Evolutionary conservation across 2,888 invertebrate genomes (phyloP), one percentile per base, ranked within the genome.

Genomic region (Noctua pronuba): DNA sequence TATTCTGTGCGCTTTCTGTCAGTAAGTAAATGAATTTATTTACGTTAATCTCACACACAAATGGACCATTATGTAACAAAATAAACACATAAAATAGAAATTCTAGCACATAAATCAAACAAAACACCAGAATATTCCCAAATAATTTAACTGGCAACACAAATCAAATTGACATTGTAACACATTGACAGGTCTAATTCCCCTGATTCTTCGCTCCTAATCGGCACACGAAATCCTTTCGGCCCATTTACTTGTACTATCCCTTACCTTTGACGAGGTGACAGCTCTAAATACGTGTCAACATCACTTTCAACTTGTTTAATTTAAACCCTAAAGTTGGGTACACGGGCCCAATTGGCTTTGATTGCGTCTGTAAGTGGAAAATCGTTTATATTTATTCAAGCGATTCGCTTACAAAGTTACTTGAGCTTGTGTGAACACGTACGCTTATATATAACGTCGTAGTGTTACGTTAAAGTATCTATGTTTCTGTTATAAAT

Each of bases 271-370:
- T 88, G 86, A 87, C 82, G 82, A 85, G 87, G 88, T 86, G 88
- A 83, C 88, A 85, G 83, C 66, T 85, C 80, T 69, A 75, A 87
- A 88, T 84, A 86, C 86, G 88, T 88, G 86, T 84, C 85, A 86
- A 88, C 86, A 86, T 82, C 88, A 86, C 88, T 88, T 88, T 83
- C 86, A 88, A 88, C 86, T 88, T 88, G 81, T 88, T 88, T 88
- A 86, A 88, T 88, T 87, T 88, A 84, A 82, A 86, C 86, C 86
- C 83, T 83, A 84, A 88, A 88, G 82, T 87, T 86, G 75, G 75
- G 66, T 79, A 77, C 80, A 76, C 75, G 75, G 75, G 66, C 77
- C 84, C 85, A 80, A 79, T 88, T 85, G 74, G 83, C 86, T 88
- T 88, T 88, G 85, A 87, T 88, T 87, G 78, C 88, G 80, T 72